These are phyloP conservation scores for Rotaria sp. DNA, from an alignment of 2,888 invertebrate species.

Conservation along the genomic window DNA sequence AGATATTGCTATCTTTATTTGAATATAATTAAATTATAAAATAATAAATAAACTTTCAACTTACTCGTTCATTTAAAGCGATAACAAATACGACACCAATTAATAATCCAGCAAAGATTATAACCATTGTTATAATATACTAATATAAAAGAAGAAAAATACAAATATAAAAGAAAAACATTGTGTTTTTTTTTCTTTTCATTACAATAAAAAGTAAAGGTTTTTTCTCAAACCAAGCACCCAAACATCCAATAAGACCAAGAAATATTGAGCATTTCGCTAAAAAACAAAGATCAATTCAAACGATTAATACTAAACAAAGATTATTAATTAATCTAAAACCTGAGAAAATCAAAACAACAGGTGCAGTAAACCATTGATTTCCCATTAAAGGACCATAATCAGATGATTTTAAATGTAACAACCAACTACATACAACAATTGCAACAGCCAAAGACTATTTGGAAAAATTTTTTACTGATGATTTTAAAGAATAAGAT, in stretches of 20 bases:
- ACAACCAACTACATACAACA: neutral
- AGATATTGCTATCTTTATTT: neutral
- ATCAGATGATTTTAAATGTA: neutral
- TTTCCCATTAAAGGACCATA: neutral
- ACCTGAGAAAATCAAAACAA: neutral
- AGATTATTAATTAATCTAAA: neutral
- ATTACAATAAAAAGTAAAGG: neutral
- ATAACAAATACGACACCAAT: conserved; percentile 7
- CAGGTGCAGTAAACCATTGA: conserved; percentile 2
- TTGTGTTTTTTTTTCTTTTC: too few relatives aligned
- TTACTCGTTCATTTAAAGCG: neutral
- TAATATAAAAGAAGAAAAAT: neutral
- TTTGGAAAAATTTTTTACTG: neutral
- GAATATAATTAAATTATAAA: neutral
- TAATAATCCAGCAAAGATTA: neutral
- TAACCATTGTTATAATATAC: neutral
- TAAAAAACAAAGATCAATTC: neutral
- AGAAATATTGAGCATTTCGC: neutral
- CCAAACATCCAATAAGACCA: neutral
- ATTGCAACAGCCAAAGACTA: neutral
- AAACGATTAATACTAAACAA: too few relatives aligned
- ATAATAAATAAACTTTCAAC: neutral
- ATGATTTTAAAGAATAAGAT: neutral
- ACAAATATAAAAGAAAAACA: neutral
- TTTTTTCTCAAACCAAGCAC: conserved; percentile 22